Evolutionary conservation across 2,888 invertebrate species (phyloP).

Genomic region (Meiosimyza platycephala): DNA sequence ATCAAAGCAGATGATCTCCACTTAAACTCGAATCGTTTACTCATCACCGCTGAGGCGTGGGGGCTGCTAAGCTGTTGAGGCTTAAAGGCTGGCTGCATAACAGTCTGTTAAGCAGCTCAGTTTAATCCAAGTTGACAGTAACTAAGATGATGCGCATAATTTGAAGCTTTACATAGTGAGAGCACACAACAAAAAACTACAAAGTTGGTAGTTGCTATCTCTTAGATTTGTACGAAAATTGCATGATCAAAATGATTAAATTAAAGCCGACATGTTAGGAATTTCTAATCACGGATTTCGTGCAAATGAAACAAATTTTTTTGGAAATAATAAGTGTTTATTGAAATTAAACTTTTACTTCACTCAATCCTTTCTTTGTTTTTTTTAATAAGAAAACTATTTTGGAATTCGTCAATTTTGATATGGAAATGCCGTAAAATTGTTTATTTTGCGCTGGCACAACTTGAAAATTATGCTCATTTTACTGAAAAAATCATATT

Average conservation of each 20-base stretch:
- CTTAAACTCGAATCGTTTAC: background rate
- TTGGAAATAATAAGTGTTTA: too few relatives aligned
- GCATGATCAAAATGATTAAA: too few relatives aligned
- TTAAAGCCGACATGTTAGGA: background rate
- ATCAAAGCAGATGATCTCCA: background rate
- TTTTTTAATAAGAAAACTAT: too few relatives aligned
- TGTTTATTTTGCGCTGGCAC: too few relatives aligned
- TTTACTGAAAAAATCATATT: too few relatives aligned
- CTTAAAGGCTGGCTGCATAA: too few relatives aligned
- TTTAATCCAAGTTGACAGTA: background rate
- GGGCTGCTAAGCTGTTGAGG: background rate
- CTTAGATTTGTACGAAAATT: too few relatives aligned
- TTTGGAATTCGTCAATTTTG: too few relatives aligned
- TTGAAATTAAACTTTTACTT: too few relatives aligned
- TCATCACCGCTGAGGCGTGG: background rate
- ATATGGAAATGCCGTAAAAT: too few relatives aligned
- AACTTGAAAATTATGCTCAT: too few relatives aligned
- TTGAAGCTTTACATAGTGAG: background rate
- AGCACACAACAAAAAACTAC: background rate
- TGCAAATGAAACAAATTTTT: background rate
- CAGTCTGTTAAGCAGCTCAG: background rate
- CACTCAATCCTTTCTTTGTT: too few relatives aligned
- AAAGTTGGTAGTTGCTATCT: background rate
- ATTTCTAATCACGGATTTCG: slow-evolving; percentile 4
- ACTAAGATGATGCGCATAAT: background rate